Evolutionary conservation across 2,113 vertebrate species (phyloP), one percentile per base, ranked within the genome.

Genomic region (Pteropus alecto): DNA sequence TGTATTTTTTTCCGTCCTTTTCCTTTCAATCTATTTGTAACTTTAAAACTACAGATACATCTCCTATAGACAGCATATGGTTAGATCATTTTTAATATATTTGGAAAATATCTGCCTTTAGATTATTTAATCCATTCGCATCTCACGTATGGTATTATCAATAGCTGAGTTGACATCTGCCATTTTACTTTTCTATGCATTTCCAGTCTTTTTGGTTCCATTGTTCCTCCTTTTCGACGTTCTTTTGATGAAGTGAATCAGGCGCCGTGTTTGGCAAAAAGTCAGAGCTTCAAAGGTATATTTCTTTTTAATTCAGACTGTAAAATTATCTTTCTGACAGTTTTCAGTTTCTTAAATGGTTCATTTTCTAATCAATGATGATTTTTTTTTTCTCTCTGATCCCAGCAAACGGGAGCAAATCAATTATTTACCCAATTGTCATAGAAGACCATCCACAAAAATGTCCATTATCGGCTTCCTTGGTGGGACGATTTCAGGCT

Each of bases 321-420:
- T 46, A 95, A 92, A 94, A 87, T 46, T 26, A 38, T 43, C 89
- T 92, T 51, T n/a, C 67, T 74, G 58, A 73, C 74, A 43, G 87
- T 35, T 48, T 95, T 89, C 63, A 70, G 28, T 76, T 94, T 54
- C 90, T 95, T 82, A 63, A 96, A 74, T 46, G 19, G 56, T 58
- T 92, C 54, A 5, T 68, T 71, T 94, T 90, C 90, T 54, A 78
- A 92, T 81, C 46, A 58, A 61, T 63, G 61, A 33, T 70, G 26
- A 22, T 67, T 51, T 71, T 82, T 76, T 48, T 3, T 28, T 8
- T 60, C 54, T 21, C 68, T 71, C 83, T 41, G 26, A 68, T 79
- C 65, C 79, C 87, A 79, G 67, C 41, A 73, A 94, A 67, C 22
- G 30, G 21, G 6, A 95, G 21, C 65, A 89, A 61, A 73, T 68